Evolutionary conservation across 2,113 vertebrate species (phyloP).

Genomic region (Coptodon bakossiorum): DNA sequence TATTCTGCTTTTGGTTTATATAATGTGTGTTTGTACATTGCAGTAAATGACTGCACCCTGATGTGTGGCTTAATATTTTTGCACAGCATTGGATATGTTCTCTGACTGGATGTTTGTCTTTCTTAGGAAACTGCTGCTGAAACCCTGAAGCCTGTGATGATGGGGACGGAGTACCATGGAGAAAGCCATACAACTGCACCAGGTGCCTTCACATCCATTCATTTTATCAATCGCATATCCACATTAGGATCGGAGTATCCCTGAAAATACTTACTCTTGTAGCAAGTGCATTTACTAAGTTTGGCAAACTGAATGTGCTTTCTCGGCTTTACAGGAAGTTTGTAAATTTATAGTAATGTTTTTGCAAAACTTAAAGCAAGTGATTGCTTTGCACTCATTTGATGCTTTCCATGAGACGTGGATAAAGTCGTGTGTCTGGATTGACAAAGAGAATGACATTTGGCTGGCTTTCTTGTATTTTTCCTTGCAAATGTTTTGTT

Average conservation of each 20-base stretch:
- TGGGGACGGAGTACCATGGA: conserved; percentile 32
- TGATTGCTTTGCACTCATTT: not conserved
- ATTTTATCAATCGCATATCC: not conserved
- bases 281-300: not conserved
- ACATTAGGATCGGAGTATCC: not conserved
- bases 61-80: not conserved
- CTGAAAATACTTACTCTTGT: not conserved
- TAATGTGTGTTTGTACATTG: not conserved
- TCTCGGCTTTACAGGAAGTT: not conserved
- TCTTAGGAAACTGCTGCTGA: conserved; percentile 58
- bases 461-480: not conserved
- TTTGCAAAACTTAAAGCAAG: not conserved
- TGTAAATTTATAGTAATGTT: not conserved
- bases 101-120: not conserved
- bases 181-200: not conserved
- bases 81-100: not conserved
- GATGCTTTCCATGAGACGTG: not conserved
- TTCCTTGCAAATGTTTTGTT: not conserved
- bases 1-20: not conserved
- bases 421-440: not conserved
- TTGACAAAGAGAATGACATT: not conserved
- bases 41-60: not conserved
- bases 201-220: conserved; percentile 10
- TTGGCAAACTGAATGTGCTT: not conserved
- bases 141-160: conserved; percentile 53